Percentiles rank a stretch among this genome's conserved stretches.
Evolutionary conservation across 2,113 vertebrate species (phyloP).

Genomic region (western clawed frog (Xenopus tropicalis)): DNA sequence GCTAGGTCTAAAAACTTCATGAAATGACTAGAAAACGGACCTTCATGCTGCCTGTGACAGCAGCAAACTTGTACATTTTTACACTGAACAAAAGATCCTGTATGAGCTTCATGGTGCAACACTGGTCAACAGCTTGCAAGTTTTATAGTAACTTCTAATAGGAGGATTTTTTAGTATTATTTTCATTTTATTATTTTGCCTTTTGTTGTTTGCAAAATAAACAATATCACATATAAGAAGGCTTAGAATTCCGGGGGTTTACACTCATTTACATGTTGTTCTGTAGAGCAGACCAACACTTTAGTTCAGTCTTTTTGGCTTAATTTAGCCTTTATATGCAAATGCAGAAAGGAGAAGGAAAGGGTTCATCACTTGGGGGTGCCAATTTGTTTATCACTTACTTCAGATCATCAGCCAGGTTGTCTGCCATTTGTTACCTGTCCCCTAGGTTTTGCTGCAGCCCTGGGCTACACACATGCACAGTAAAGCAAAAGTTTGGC

Average conservation of each 20-base stretch:
- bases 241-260: conserved; percentile 20
- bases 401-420: no score
- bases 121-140: conserved; percentile 67
- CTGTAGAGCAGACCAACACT: neutral
- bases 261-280: conserved; percentile 15
- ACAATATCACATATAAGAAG: conserved; percentile 14
- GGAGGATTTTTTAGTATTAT: conserved; percentile 48
- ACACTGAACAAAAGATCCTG: conserved; percentile 59
- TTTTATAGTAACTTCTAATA: conserved; percentile 60
- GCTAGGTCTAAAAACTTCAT: conserved; percentile 45
- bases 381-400: no score
- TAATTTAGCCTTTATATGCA: neutral
- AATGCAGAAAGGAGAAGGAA: no score
- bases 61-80: conserved; percentile 70
- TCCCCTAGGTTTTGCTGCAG: no score
- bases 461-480: no score
- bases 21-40: conserved; percentile 48
- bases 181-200: conserved; percentile 56
- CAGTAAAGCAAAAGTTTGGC: no score
- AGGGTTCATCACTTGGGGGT: no score
- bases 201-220: conserved; percentile 44
- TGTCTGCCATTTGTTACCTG: no score
- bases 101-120: conserved; percentile 69
- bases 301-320: neutral
- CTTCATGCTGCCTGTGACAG: conserved; percentile 53